These are phyloP conservation scores for Tetheella fluctuosa DNA, from an alignment of 2,888 invertebrate species.

Conservation along the genomic window DNA sequence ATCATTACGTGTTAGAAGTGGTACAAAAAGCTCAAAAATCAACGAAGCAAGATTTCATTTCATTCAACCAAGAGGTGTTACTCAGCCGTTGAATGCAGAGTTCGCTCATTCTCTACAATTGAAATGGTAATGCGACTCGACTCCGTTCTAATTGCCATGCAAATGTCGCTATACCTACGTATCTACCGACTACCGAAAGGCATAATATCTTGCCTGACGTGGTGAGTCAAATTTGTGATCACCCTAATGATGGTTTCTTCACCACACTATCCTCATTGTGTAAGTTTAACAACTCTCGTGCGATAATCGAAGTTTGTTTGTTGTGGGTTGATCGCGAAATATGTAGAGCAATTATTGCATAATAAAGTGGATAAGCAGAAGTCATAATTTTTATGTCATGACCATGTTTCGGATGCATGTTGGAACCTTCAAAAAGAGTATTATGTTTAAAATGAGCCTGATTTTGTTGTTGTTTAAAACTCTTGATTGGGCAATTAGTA, in stretches of 20 bases:
- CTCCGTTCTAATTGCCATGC: constrained; percentile 71
- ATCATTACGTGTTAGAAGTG: constrained; percentile 32
- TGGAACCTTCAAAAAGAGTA: background rate
- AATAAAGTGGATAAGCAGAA: background rate
- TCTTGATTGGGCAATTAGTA: no score
- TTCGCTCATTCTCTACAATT: constrained; percentile 68
- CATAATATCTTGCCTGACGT: constrained; percentile 23
- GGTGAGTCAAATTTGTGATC: constrained; percentile 25
- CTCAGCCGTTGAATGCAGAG: constrained; percentile 39
- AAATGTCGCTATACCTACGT: constrained; percentile 55
- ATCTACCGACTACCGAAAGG: constrained; percentile 27
- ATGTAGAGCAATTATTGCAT: background rate
- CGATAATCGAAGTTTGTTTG: constrained; percentile 4
- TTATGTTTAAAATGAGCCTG: background rate
- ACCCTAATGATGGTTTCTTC: background rate
- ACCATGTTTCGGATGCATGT: no score
- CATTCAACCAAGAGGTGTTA: constrained; percentile 53
- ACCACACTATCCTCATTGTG: background rate
- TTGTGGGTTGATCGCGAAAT: background rate
- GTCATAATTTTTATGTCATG: no score
- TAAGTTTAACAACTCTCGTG: constrained; percentile 6
- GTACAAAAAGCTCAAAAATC: constrained; percentile 52
- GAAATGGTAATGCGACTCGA: constrained; percentile 73
- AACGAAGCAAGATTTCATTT: constrained; percentile 51
- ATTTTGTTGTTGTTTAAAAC: no score